phyloP scores from a whole-genome alignment of 2,797 vertebrate genomes.

The Aulostomus chinensis region DNA sequence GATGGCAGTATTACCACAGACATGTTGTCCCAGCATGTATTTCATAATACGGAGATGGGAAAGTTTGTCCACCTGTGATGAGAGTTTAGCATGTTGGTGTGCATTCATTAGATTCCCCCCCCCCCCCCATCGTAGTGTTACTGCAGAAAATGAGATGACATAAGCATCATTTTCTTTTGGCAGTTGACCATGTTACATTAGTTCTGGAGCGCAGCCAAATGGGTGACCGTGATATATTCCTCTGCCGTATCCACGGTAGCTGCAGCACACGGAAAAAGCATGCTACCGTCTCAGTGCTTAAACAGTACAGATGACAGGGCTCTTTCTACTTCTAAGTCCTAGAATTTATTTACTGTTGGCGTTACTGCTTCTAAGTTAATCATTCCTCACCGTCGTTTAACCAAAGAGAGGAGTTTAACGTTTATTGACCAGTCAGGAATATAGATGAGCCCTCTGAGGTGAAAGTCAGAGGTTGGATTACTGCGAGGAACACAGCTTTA shows the following conservation, averaged over 20 bases:
- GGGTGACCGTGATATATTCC: constrained; percentile 72
- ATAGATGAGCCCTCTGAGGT: constrained; percentile 58
- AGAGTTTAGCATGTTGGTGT: constrained; percentile 1
- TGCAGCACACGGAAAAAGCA: constrained; percentile 54
- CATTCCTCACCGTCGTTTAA: constrained; percentile 32
- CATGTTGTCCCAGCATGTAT: constrained; percentile 14
- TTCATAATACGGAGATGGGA: constrained; percentile 24
- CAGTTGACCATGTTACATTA: constrained; percentile 69
- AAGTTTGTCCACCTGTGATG: not conserved
- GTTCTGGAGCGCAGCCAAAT: constrained; percentile 65
- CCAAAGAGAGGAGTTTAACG: constrained; percentile 47
- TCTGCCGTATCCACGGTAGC: constrained; percentile 69
- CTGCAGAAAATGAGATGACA: constrained; percentile 65
- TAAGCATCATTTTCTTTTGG: constrained; percentile 62
- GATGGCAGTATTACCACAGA: constrained; percentile 23
- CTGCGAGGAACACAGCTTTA: constrained; percentile 57
- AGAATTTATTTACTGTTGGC: constrained; percentile 12
- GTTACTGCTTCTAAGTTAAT: constrained; percentile 33
- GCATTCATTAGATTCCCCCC: constrained; percentile 4
- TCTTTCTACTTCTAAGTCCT: no score
- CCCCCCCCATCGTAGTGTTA: constrained; percentile 20
- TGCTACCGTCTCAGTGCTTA: constrained; percentile 13
- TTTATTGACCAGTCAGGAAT: constrained; percentile 50
- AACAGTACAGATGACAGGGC: no score
- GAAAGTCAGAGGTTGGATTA: constrained; percentile 48